Base-by-base conservation (phyloP, 2,113 vertebrate genomes). In the Cyrtonyx montezumae region DNA sequence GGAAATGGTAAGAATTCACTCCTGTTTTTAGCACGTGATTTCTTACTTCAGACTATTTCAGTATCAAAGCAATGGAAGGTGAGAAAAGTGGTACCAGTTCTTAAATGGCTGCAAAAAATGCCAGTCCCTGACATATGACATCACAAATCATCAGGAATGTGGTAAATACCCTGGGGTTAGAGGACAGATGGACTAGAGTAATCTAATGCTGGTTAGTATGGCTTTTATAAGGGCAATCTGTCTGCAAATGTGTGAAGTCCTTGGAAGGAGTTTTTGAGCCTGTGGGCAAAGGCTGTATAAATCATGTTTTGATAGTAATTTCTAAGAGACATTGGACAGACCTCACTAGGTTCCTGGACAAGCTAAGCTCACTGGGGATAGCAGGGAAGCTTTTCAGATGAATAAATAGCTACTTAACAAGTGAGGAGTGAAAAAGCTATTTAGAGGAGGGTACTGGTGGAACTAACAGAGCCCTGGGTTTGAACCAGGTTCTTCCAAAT, bases 1-100 rank as follows among this genome's bases (percentile, higher is more conserved):
- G 84, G 46, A 46, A 81, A 46, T 42, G 45, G 23, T 70, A 37
- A 84, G 49, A 87, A 66, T 51, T 51, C 23, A 51, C 49, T 51
- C 12, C 6, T 78, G 36, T 68, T 87, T 91, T 92, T 74, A 77
- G 73, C 20, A 4, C n/a, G 49, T 49, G 16, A n/a, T 70, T 94
- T 81, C 70, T 55, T 91, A 30, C 55, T 84, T 90, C 69, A 65
- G 34, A 21, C 23, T 88, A 36, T 45, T 78, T 92, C 36, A 30
- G 21, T 87, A 71, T 87, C 13, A 82, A 90, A 89, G 66, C 30
- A 85, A 37, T 61, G 56, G n/a, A 90, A 88, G 70, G n/a, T 68
- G 36, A 19, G 49, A 70, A 76, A 88, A 90, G 36, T 51, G 66
- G 28, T 70, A 79, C 25, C 36, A 34, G 9, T 84, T 94, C 87